phyloP scores from a whole-genome alignment of 2,797 vertebrate genomes.

The Alfaro cultratus region DNA sequence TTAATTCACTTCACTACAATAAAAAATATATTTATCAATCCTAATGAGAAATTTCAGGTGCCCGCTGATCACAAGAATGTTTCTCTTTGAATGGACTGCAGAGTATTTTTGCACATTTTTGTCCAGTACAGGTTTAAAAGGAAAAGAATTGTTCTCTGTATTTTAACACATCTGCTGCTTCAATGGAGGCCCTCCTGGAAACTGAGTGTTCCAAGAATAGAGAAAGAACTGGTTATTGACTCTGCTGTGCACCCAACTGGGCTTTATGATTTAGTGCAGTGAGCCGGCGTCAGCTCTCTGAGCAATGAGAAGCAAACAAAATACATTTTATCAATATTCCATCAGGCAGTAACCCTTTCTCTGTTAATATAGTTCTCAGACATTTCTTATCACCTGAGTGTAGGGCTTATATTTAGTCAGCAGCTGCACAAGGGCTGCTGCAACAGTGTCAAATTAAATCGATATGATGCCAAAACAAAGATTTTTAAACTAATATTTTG shows the following conservation, averaged over 20 bases:
- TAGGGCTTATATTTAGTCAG: conserved; percentile 49
- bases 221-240: conserved; percentile 78
- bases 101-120: not conserved
- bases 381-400: conserved; percentile 46
- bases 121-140: not conserved
- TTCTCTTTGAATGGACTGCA: not conserved
- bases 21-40: not conserved
- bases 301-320: conserved; percentile 76
- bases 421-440: conserved; percentile 46
- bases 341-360: conserved; percentile 71
- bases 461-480: conserved; percentile 46
- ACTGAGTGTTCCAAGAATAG: conserved; percentile 68
- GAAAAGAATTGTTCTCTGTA: conserved; percentile 36
- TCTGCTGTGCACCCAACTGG: conserved; percentile 69
- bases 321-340: conserved; percentile 81
- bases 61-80: not conserved
- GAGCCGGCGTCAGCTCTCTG: conserved; percentile 73
- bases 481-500: conserved; percentile 18
- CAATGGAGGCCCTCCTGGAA: conserved; percentile 63
- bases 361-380: conserved; percentile 72
- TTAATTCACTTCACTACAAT: not conserved
- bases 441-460: conserved; percentile 60
- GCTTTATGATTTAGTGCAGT: conserved; percentile 80
- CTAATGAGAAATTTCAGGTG: not conserved
- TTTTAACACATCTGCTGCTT: conserved; percentile 56